Percentiles rank a stretch among this genome's conserved stretches.
Conservation (phyloP, 1,140 invertebrate genomes). For the Drosophila rufa region DNA sequence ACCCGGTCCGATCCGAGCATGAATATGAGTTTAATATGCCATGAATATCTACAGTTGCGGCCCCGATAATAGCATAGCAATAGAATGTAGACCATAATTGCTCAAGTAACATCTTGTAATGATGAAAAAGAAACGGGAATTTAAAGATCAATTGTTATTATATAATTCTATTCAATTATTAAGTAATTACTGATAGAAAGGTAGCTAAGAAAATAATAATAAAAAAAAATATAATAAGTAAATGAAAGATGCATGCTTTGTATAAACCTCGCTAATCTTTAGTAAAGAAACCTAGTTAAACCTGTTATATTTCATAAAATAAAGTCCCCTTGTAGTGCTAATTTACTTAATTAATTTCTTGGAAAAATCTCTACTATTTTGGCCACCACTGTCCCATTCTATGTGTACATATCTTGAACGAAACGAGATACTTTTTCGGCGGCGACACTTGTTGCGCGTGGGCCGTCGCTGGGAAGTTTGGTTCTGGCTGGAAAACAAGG, state of each 20-base stretch:
- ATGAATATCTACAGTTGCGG: slow-evolving; percentile 22
- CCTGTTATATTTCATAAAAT: not conserved
- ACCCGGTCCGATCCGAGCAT: slow-evolving; percentile 30
- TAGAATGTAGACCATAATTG: slow-evolving; percentile 6
- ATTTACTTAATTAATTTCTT: not conserved
- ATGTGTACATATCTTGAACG: slow-evolving; percentile 24
- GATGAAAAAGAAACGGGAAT: not conserved
- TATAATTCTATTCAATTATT: not conserved
- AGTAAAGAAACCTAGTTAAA: not conserved
- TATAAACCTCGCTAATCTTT: not conserved
- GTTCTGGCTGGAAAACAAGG: slow-evolving; percentile 22
- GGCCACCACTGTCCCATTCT: not conserved
- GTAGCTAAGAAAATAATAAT: too few species aligned
- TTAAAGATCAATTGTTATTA: not conserved
- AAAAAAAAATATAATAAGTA: too few species aligned
- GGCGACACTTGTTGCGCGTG: slow-evolving; percentile 71
- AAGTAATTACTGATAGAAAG: not conserved
- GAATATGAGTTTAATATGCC: slow-evolving; percentile 28
- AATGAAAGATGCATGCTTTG: too few species aligned
- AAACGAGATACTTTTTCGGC: slow-evolving; percentile 63
- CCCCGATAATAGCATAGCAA: slow-evolving; percentile 13
- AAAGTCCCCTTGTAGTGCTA: not conserved
- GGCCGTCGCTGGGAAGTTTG: slow-evolving; percentile 26
- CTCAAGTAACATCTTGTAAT: not conserved
- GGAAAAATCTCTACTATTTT: not conserved